A percentile compares a stretch with the other conserved stretches of the same genome.
Conservation (phyloP, 2,797 vertebrate genomes). For the Perodicticus potto region DNA sequence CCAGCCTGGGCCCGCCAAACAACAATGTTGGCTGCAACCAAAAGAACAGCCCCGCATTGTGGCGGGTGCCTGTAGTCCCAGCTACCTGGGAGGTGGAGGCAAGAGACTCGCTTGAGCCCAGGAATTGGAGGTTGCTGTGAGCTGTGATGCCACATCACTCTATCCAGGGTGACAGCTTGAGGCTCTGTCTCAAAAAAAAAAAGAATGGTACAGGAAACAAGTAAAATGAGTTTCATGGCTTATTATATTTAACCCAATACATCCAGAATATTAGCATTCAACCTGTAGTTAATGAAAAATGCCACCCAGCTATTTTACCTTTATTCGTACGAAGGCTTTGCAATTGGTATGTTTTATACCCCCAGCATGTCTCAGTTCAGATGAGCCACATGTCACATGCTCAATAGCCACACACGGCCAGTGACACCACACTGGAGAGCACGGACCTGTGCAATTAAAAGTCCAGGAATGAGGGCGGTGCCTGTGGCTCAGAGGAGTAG, state of each 20-base stretch:
- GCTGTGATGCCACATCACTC: too few species aligned
- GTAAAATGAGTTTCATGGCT: background rate
- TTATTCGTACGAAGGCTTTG: background rate
- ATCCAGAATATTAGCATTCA: background rate
- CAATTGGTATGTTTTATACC: background rate
- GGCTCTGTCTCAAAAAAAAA: too few species aligned
- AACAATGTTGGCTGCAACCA: too few species aligned
- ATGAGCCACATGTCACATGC: background rate
- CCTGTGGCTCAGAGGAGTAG: too few species aligned
- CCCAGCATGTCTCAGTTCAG: background rate
- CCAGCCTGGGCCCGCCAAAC: too few species aligned
- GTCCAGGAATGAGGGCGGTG: too few species aligned
- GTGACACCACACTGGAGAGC: background rate
- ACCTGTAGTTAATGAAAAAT: background rate
- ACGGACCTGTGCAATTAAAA: background rate
- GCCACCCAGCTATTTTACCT: background rate
- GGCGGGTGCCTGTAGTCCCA: too few species aligned
- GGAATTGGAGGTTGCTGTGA: too few species aligned
- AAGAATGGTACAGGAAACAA: background rate
- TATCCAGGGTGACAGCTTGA: too few species aligned
- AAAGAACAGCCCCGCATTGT: too few species aligned
- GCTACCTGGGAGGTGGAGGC: too few species aligned
- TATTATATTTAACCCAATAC: background rate
- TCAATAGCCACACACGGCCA: background rate
- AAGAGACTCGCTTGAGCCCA: too few species aligned